Evolutionary conservation across 1,140 invertebrate species (phyloP), one percentile per base, ranked within the genome.

Genomic region (Hyphantria cunea): DNA sequence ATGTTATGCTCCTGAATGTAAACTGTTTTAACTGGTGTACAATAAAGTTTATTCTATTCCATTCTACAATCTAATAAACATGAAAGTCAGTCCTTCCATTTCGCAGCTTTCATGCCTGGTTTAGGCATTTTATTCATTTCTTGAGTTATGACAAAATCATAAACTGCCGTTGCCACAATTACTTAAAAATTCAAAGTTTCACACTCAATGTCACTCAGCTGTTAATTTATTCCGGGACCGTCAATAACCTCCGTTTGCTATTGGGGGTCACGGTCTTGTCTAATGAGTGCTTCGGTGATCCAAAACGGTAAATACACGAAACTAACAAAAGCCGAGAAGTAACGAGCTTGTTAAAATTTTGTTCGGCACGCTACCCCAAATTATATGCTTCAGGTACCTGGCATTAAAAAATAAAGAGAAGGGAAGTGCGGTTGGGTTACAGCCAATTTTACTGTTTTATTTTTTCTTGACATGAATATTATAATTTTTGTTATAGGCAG

Each of bases 251-350:
- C 8, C 37, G 45, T 31, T 9, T 11, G 8, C 15, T 6, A 25
- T 48, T 48, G 12, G 8, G 12, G 45, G 45, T 48, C 45, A 48
- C 3, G 45, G 25, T 25, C 45, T 17, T 31, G 15, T 17, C 45
- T 48, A 48, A 48, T 48, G 45, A 48, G 17, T 25, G 45, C 45
- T n/a, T 31, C n/a, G n/a, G 42, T 44, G 42, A 44, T 44, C n/a
- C 1, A 44, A 12, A 12, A 45, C 4, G 45, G n/a, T 44, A 44
- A 44, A 44, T 44, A 44, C 41, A 44, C 41, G 41, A 12, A 44
- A 44, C 10, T 44, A 44, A 44, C 41, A 44, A 41, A 8, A 7
- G 41, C 41, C 12, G 13, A 44, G 11, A 44, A 44, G 41, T 44
- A 44, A 44, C 41, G n/a, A 44, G 2, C n/a, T 44, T n/a, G 9